Base-by-base conservation (phyloP, 2,797 vertebrate genomes). In the Aselliscus stoliczkanus region DNA sequence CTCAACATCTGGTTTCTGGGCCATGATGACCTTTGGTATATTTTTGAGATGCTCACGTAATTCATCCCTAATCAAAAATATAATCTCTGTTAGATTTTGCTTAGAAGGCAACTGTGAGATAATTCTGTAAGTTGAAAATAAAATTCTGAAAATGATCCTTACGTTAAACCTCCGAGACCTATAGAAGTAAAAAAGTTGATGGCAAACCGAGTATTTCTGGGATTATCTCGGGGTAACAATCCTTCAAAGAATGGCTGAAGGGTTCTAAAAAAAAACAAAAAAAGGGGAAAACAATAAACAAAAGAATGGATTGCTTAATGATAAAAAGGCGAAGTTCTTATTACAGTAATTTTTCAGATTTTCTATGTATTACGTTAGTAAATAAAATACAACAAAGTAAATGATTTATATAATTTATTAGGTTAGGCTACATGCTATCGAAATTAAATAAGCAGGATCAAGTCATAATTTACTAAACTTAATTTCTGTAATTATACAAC, bases 141-240 rank as follows among this genome's bases (percentile, higher is more conserved):
- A 92, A 93, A 87, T 65, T 94, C 64, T 64, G 62, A 88, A 82
- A 79, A 88, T 17, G 65, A 92, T 97, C 31, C 99, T 99, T 98
- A 99, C 99, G 99, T 99, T 92, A 99, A 98, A 87, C 99, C 99
- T 98, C 99, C 99, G 88, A 99, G 99, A 77, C 99, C 99, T 86
- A 99, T 99, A 11, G 99, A 99, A 76, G 99, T 99, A 98, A 99
- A 99, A 98, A 99, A 99, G 98, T 99, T 99, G 98, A 99, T 99
- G 98, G 99, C 99, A 94, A 99, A 99, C 95, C 99, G 99, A 91
- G 99, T 99, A 97, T 99, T 99, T 97, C 99, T 99, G 96, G 99
- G 99, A 97, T 99, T 99, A 97, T 99, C 99, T 52, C 99, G 99
- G 97, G 99, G 99, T 92, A 99, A 98, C 23, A 99, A 98, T 86